A percentile compares a stretch with the other conserved stretches of the same genome.
Conservation (phyloP, 2,113 vertebrate genomes). For the Larimichthys crocea region DNA sequence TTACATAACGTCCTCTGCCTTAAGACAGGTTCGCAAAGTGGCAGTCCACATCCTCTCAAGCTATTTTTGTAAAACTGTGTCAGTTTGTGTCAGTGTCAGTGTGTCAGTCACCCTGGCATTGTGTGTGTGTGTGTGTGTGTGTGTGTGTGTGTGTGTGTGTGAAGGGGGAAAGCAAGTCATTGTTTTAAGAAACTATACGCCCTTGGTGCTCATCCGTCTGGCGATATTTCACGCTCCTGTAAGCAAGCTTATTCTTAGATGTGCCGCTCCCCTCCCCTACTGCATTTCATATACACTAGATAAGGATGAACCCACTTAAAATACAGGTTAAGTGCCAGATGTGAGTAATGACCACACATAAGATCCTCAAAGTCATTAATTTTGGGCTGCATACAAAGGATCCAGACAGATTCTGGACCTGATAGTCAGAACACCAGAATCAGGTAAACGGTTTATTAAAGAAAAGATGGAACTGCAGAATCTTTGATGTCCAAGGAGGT, state of each 20-base stretch:
- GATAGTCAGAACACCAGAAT: too few relatives aligned
- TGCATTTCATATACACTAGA: too few relatives aligned
- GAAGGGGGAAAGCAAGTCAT: background rate
- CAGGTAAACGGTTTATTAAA: too few relatives aligned
- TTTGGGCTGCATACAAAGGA: too few relatives aligned
- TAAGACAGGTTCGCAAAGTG: background rate
- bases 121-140: too few relatives aligned
- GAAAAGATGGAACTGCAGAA: too few relatives aligned
- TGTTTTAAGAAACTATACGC: slow-evolving; percentile 21
- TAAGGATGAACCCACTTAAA: too few relatives aligned
- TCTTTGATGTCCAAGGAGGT: too few relatives aligned
- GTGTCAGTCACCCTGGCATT: background rate
- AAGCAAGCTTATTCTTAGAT: slow-evolving; percentile 9
- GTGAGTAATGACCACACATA: background rate
- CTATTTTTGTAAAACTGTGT: background rate
- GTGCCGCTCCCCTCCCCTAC: background rate
- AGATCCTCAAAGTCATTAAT: background rate
- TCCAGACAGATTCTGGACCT: too few relatives aligned
- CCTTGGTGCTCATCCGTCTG: slow-evolving; percentile 8
- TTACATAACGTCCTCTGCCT: background rate
- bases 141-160: background rate
- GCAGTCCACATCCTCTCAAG: background rate
- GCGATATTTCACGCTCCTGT: slow-evolving; percentile 15
- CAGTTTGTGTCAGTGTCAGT: background rate
- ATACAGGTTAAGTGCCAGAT: too few relatives aligned